Base-by-base conservation (phyloP, 2,888 invertebrate species). In the Cerceris ruficornis region DNA sequence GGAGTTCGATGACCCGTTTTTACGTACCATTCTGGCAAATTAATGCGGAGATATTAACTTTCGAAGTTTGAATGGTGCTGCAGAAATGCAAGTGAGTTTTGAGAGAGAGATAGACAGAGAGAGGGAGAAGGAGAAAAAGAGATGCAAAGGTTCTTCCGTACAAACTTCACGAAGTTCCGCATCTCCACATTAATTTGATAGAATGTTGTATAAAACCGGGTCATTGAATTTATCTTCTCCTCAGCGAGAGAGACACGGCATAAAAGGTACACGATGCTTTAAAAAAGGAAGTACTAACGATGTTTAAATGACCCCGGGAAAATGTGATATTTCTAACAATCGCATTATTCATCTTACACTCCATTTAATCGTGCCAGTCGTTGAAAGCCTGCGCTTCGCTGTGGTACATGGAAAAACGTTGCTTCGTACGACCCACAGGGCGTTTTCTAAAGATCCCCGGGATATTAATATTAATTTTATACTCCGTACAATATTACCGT, bases 341-440 rank as follows among this genome's bases (percentile, higher is more conserved):
- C 78, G 28, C 71, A 76, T 78, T 76, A 68, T 78, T 71, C 71
- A 71, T 76, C 68, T 76, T 57, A 67, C 76, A 57, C 62, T 28
- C 65, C 69, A 77, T 77, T 77, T 77, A 69, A 77, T 64, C 55
- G 17, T n/a, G 55, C 55, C 55, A 11, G 7, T 17, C 42, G 6
- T 46, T 9, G 59, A 15, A 65, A 69, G 65, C 64, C 62, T 50
- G 15, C 54, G 50, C 43, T 68, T 64, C 42, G 6, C n/a, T 6
- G 11, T 50, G 43, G 52, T 64, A 68, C 68, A 14, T 39, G 50
- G 61, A 68, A 61, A 68, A 73, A 68, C 39, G n/a, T 13, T 58
- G 57, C 15, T 41, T 14, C 42, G 42, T 39, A 42, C 28, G 9
- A 17, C 41, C 17, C 28, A 60, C 17, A 46, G 39, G 5, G 41